A percentile compares a stretch with the other conserved stretches of the same genome.
These are phyloP conservation scores for Microcebus ravelobensis DNA, from an alignment of 2,113 vertebrate genomes.

Conservation along the genomic window DNA sequence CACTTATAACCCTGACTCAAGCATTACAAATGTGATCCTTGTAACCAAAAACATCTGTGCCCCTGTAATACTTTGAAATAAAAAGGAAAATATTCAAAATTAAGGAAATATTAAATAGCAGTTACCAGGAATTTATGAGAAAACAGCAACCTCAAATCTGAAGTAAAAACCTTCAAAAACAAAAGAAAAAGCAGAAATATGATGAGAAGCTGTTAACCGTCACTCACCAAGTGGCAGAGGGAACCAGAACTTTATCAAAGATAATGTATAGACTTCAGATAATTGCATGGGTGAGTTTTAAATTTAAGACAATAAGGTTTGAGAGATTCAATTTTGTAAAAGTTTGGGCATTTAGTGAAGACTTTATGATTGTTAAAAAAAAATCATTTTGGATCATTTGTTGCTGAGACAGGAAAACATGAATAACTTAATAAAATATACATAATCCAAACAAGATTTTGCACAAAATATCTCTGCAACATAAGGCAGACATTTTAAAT, in stretches of 20 bases:
- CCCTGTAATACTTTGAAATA: no score
- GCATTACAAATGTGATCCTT: no score
- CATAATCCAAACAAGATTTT: slow-evolving; percentile 47
- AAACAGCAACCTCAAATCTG: neutral
- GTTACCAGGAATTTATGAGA: neutral
- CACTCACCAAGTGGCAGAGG: neutral
- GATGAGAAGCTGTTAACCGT: slow-evolving; percentile 35
- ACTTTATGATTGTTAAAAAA: slow-evolving; percentile 58
- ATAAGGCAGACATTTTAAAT: slow-evolving; percentile 27
- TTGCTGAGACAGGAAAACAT: slow-evolving; percentile 63
- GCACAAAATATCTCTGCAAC: slow-evolving; percentile 44
- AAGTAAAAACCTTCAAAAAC: neutral
- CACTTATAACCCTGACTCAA: no score
- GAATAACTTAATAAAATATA: slow-evolving; percentile 67
- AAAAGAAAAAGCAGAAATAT: neutral
- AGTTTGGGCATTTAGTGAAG: slow-evolving; percentile 49
- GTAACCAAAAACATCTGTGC: no score
- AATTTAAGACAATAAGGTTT: slow-evolving; percentile 53
- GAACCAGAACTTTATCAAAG: neutral
- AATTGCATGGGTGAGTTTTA: slow-evolving; percentile 45
- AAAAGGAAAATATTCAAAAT: neutral
- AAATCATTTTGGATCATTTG: slow-evolving; percentile 56
- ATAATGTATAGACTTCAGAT: slow-evolving; percentile 20
- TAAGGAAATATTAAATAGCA: neutral
- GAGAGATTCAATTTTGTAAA: slow-evolving; percentile 23